A percentile compares a stretch with the other conserved stretches of the same genome.
These are phyloP conservation scores for Yponomeuta plumbellus DNA, from an alignment of 2,888 invertebrate species.

Conservation along the genomic window DNA sequence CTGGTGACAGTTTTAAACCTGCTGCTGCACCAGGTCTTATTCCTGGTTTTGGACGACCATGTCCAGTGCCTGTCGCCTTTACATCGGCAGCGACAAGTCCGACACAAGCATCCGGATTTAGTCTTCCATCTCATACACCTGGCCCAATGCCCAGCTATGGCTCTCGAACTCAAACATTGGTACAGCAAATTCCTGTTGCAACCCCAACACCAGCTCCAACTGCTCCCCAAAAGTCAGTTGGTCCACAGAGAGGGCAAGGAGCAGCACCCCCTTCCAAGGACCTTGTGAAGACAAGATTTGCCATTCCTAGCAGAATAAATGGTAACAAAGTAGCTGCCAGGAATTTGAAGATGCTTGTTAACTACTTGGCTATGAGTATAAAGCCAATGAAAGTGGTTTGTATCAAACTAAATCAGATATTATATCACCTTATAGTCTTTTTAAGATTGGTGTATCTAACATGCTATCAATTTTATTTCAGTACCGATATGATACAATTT, in stretches of 20 bases:
- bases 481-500: slow-evolving; percentile 89
- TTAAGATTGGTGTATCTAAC: too few relatives aligned
- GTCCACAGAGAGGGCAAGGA: not conserved
- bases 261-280: not conserved
- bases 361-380: slow-evolving; percentile 79
- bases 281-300: slow-evolving; percentile 27
- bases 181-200: not conserved
- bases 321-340: slow-evolving; percentile 33
- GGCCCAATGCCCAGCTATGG: too few relatives aligned
- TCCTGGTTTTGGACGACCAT: not conserved
- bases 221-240: not conserved
- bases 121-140: too few relatives aligned
- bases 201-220: slow-evolving; percentile 8
- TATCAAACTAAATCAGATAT: slow-evolving; percentile 20
- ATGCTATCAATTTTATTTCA: slow-evolving; percentile 35
- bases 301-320: slow-evolving; percentile 58
- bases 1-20: not conserved
- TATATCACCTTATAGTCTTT: not conserved
- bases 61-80: not conserved
- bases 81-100: slow-evolving; percentile 4
- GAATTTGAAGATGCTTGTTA: slow-evolving; percentile 69
- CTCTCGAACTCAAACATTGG: too few relatives aligned
- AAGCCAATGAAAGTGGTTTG: slow-evolving; percentile 61
- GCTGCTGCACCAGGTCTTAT: not conserved
- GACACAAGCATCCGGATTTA: not conserved